Evolutionary conservation across 2,888 invertebrate genomes (phyloP).

Genomic region (Acronicta leporina): DNA sequence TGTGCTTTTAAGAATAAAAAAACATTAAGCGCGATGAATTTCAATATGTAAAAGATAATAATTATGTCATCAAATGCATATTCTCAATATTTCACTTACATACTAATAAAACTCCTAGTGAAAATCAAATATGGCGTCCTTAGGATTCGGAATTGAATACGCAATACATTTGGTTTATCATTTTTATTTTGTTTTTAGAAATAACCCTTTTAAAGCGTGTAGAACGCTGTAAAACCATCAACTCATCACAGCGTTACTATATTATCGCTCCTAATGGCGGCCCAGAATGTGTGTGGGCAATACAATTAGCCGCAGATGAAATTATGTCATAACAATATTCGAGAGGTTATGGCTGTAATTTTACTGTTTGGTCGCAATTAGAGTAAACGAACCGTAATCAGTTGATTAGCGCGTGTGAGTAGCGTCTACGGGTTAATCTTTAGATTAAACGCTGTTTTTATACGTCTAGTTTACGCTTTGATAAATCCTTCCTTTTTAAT

Average conservation of each 20-base stretch:
- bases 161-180: neutral
- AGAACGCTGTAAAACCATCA: constrained; percentile 1
- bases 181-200: neutral
- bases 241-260: constrained; percentile 1
- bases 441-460: too few species aligned
- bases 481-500: neutral
- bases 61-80: too few species aligned
- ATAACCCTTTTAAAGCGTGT: neutral
- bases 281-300: constrained; percentile 12
- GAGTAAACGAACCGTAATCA: constrained; percentile 43
- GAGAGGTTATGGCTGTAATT: constrained; percentile 25
- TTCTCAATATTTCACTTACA: too few species aligned
- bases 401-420: constrained; percentile 13
- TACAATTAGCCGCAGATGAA: constrained; percentile 31
- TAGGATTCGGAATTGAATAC: neutral
- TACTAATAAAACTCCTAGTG: too few species aligned
- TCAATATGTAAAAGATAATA: too few species aligned
- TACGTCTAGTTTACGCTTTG: neutral
- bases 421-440: neutral
- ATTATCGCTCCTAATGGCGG: neutral
- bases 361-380: constrained; percentile 33
- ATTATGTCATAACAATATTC: constrained; percentile 41
- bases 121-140: too few species aligned
- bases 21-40: too few species aligned
- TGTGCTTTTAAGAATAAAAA: too few species aligned